Percentiles rank a stretch among this genome's conserved stretches.
phyloP scores from a whole-genome alignment of 2,888 invertebrate genomes.

The Lucinisca nassula region DNA sequence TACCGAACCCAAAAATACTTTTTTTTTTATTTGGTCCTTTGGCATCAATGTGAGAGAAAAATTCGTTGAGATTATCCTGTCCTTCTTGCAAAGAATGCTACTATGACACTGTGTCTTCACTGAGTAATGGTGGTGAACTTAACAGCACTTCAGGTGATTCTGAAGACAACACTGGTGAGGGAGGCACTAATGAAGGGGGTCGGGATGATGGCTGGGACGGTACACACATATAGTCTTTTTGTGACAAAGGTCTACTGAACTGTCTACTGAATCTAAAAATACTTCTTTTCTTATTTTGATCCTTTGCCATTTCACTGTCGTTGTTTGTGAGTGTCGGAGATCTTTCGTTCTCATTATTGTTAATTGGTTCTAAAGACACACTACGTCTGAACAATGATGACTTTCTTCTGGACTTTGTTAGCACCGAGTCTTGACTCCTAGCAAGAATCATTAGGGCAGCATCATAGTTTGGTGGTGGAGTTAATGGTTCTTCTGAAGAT shows the following conservation, averaged over 20 bases:
- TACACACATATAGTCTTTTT: background rate
- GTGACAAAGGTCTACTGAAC: constrained; percentile 34
- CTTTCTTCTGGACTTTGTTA: constrained; percentile 47
- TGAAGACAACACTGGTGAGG: background rate
- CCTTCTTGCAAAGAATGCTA: too few relatives aligned
- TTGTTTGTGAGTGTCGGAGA: constrained; percentile 9
- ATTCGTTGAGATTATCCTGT: too few relatives aligned
- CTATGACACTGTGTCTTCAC: background rate
- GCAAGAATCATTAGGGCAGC: constrained; percentile 81
- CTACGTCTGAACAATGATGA: constrained; percentile 55
- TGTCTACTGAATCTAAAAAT: constrained; percentile 65
- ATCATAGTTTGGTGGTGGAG: constrained; percentile 85
- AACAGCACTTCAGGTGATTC: background rate
- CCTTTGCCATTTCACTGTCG: background rate
- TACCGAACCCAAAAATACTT: constrained; percentile 64
- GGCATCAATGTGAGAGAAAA: too few relatives aligned
- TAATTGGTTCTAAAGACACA: constrained; percentile 54
- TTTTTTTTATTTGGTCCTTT: background rate
- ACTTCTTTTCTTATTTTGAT: constrained; percentile 23
- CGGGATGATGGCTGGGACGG: background rate
- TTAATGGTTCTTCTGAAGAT: constrained; percentile 75
- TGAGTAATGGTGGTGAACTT: background rate
- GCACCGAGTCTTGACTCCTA: constrained; percentile 79
- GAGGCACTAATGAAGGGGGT: background rate
- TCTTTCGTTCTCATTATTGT: constrained; percentile 16